Evolutionary conservation across 2,113 vertebrate genomes (phyloP).

Genomic region (Clarias macrocephalus): DNA sequence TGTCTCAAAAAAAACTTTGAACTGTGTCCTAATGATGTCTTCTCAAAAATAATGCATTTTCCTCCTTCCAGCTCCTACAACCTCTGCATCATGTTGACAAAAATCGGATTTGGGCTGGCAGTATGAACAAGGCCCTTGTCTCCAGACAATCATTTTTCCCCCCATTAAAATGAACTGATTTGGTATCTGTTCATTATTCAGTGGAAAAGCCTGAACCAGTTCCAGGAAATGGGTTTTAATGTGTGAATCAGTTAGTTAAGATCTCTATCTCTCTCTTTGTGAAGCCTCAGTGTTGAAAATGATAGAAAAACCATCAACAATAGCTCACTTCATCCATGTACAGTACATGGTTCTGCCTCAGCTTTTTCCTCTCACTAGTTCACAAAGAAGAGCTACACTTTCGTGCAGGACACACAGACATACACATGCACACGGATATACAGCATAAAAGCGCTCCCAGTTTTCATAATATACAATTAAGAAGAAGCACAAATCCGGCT

Average conservation of each 20-base stretch:
- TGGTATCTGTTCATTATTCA: not conserved
- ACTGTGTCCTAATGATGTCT: not conserved
- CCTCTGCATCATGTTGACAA: too few species aligned
- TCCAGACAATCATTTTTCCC: not conserved
- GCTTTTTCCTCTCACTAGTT: not conserved
- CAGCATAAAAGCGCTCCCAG: not conserved
- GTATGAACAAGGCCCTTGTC: too few species aligned
- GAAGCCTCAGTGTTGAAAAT: not conserved
- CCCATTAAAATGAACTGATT: not conserved
- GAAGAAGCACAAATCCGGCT: not conserved
- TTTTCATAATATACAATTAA: not conserved
- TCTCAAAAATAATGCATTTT: not conserved
- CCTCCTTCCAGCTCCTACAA: not conserved
- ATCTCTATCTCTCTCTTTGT: slow-evolving; percentile 33
- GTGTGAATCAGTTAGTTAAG: not conserved
- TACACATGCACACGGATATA: not conserved
- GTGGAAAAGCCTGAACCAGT: not conserved
- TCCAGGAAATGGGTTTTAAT: not conserved
- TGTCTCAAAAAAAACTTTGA: not conserved
- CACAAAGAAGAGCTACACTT: not conserved
- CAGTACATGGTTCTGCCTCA: not conserved
- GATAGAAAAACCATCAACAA: not conserved
- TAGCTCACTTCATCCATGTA: slow-evolving; percentile 7
- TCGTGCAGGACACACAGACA: not conserved
- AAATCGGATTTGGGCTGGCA: too few species aligned